phyloP scores from a whole-genome alignment of 2,113 vertebrate species.

The Paramisgurnus dabryanus region DNA sequence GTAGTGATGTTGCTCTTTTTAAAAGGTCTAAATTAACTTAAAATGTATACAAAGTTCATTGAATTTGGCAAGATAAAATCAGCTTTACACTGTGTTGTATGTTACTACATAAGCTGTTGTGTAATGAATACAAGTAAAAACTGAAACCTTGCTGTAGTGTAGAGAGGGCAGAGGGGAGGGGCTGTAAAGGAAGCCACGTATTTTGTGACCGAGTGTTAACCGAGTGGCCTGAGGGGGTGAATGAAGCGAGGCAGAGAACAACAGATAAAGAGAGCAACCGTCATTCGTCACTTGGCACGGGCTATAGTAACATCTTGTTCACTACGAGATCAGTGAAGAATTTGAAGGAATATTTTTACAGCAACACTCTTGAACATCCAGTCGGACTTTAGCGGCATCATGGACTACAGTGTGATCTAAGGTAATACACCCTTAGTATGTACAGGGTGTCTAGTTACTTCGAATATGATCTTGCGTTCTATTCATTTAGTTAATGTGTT shows the following conservation, averaged over 20 bases:
- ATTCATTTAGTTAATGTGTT: slow-evolving; percentile 4
- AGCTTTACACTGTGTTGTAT: neutral
- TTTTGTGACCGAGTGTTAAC: slow-evolving; percentile 59
- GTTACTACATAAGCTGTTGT: slow-evolving; percentile 7
- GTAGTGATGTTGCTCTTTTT: neutral
- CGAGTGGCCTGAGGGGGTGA: slow-evolving; percentile 36
- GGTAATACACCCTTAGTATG: slow-evolving; percentile 60
- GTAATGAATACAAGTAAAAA: slow-evolving; percentile 42
- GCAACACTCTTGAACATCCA: neutral
- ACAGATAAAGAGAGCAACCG: slow-evolving; percentile 8
- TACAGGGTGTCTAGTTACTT: neutral
- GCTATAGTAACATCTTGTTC: slow-evolving; percentile 9
- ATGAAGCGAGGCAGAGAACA: slow-evolving; percentile 25
- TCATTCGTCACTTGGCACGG: slow-evolving; percentile 36
- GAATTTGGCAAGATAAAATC: slow-evolving; percentile 17
- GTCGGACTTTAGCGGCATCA: slow-evolving; percentile 21
- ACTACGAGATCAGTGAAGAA: slow-evolving; percentile 10
- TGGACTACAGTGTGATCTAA: slow-evolving; percentile 55
- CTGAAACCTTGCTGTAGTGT: slow-evolving; percentile 35
- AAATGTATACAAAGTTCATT: neutral
- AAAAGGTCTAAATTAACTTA: neutral
- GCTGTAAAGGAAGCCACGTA: slow-evolving; percentile 53
- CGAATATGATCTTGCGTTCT: neutral
- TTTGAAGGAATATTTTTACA: neutral
- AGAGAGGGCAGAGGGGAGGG: slow-evolving; percentile 31